A percentile compares a stretch with the other conserved stretches of the same genome.
Evolutionary conservation across 2,888 invertebrate genomes (phyloP).

Genomic region (Caenorhabditis angaria): DNA sequence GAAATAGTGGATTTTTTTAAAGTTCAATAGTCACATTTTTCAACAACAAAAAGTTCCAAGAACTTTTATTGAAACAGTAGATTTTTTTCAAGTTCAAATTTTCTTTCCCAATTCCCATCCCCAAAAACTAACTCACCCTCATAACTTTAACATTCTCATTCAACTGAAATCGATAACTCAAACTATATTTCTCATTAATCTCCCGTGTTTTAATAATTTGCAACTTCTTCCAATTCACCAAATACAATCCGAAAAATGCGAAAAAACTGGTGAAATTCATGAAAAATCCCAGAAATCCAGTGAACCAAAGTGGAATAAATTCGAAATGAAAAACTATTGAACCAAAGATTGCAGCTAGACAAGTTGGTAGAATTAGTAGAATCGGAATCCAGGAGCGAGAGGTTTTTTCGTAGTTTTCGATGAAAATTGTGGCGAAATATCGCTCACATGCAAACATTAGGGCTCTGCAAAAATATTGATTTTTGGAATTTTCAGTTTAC

Average conservation of each 20-base stretch:
- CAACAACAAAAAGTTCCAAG: too few relatives aligned
- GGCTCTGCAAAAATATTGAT: too few relatives aligned
- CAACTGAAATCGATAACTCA: constrained; percentile 29
- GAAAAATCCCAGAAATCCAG: neutral
- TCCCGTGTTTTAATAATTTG: constrained; percentile 20
- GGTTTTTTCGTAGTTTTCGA: neutral
- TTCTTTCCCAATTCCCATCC: too few relatives aligned
- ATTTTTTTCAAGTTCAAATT: too few relatives aligned
- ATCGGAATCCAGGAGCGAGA: neutral
- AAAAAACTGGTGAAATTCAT: neutral
- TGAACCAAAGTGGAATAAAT: neutral
- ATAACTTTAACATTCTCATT: constrained; percentile 37
- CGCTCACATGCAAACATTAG: neutral
- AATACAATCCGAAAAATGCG: constrained; percentile 11
- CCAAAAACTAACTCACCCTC: neutral
- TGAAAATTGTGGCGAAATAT: neutral
- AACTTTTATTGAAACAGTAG: too few relatives aligned
- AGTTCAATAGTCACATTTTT: too few relatives aligned
- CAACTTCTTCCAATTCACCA: constrained; percentile 15
- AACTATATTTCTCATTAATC: constrained; percentile 10
- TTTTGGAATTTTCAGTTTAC: too few relatives aligned
- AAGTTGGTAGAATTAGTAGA: neutral
- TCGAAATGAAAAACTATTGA: neutral
- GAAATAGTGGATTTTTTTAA: too few relatives aligned
- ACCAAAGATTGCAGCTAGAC: too few relatives aligned